Evolutionary conservation across 2,797 vertebrate genomes (phyloP).

Genomic region (Sylvilagus floridanus): DNA sequence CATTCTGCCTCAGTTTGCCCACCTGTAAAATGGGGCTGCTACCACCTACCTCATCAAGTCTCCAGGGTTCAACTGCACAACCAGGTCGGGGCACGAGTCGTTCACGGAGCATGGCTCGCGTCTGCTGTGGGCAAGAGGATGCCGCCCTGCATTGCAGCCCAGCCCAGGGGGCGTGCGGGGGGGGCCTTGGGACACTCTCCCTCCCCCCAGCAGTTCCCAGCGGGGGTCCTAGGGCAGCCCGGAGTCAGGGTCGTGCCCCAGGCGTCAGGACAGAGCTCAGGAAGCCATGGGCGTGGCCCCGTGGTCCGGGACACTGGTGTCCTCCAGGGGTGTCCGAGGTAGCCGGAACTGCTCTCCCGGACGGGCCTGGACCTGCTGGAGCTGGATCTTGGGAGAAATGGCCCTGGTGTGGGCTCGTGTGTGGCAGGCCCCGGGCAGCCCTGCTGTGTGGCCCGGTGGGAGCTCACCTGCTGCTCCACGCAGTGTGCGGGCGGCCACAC

Average conservation of each 20-base stretch:
- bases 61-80: neutral
- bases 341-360: neutral
- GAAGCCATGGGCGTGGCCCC: neutral
- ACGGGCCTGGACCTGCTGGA: no score
- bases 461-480: no score
- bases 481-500: no score
- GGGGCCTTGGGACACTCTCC: fast-evolving
- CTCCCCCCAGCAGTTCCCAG: neutral
- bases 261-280: neutral
- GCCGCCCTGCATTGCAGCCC: no score
- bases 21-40: slow-evolving; percentile 72
- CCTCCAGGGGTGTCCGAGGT: neutral
- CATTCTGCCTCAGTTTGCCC: slow-evolving; percentile 79
- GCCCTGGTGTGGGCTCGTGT: fast-evolving
- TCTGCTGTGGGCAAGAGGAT: neutral
- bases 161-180: no score
- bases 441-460: no score
- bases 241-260: neutral
- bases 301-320: neutral
- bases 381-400: neutral
- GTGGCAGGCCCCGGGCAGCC: neutral
- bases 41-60: slow-evolving; percentile 80
- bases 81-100: neutral
- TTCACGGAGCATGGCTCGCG: neutral
- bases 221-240: neutral